A percentile compares a stretch with the other conserved stretches of the same genome.
phyloP scores from a whole-genome alignment of 1,140 invertebrate genomes.

The Thalassaphorura encarpata region DNA sequence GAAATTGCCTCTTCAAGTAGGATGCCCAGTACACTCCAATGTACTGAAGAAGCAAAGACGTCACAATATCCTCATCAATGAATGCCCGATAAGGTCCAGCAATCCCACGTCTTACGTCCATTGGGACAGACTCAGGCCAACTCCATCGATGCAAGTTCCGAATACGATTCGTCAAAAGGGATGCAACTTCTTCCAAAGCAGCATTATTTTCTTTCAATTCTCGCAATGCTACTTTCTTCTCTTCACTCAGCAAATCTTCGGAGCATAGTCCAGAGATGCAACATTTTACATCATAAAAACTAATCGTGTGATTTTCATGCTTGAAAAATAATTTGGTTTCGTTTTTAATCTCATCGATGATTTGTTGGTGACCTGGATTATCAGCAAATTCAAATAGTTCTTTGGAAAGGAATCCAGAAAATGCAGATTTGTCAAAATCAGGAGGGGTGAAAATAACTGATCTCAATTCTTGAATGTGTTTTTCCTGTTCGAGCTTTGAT shows the following conservation, averaged over 20 bases:
- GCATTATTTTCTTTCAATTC: conserved; percentile 14
- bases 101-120: conserved; percentile 15
- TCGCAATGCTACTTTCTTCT: conserved; percentile 9
- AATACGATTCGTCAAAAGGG: conserved; percentile 13
- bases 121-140: conserved; percentile 6
- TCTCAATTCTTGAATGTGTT: conserved; percentile 9
- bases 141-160: conserved; percentile 8
- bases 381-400: background rate
- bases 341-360: background rate
- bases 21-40: conserved; percentile 14
- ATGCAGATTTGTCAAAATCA: conserved; percentile 1
- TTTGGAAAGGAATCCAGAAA: background rate
- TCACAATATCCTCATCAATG: conserved; percentile 22
- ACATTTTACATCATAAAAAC: background rate
- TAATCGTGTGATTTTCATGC: background rate
- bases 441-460: conserved; percentile 4
- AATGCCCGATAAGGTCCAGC: conserved; percentile 8
- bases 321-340: background rate
- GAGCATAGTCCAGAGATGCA: conserved; percentile 12
- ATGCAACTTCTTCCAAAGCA: conserved; percentile 13
- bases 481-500: background rate
- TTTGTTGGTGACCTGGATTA: background rate
- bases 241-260: conserved; percentile 10
- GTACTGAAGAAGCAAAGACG: conserved; percentile 17
- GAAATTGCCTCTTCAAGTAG: background rate